Conservation (phyloP, 2,888 invertebrate genomes). For the Eupithecia subumbrata region DNA sequence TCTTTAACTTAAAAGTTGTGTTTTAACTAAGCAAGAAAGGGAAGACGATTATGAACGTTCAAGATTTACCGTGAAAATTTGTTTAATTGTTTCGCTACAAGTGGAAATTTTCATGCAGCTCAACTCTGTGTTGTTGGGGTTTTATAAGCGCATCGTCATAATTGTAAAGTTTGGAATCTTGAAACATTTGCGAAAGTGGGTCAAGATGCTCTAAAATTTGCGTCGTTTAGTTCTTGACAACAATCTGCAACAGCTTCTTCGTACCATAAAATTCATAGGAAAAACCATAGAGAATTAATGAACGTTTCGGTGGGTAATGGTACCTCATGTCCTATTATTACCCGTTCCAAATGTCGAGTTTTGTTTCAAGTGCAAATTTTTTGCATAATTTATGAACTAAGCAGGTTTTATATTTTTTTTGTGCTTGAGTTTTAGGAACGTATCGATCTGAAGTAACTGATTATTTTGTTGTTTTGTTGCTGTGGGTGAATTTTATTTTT, state of each 20-base stretch:
- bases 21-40: slow-evolving; percentile 64
- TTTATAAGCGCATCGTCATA: slow-evolving; percentile 11
- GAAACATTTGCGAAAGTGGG: neutral
- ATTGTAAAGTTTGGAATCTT: neutral
- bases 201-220: neutral
- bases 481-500: too few species aligned
- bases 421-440: too few species aligned
- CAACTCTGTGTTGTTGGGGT: slow-evolving; percentile 23
- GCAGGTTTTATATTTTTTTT: too few species aligned
- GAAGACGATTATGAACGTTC: slow-evolving; percentile 60
- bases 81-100: slow-evolving; percentile 45
- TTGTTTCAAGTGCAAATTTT: too few species aligned
- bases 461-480: too few species aligned
- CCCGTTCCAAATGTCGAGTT: too few species aligned
- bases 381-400: too few species aligned
- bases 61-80: slow-evolving; percentile 55
- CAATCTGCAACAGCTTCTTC: neutral
- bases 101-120: slow-evolving; percentile 38
- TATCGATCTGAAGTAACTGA: too few species aligned
- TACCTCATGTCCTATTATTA: too few species aligned
- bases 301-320: neutral
- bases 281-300: neutral
- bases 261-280: neutral
- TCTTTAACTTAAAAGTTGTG: slow-evolving; percentile 72
- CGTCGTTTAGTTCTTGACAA: neutral